These are phyloP conservation scores for Gallirallus australis DNA, from an alignment of 2,797 vertebrate species.

Conservation along the genomic window DNA sequence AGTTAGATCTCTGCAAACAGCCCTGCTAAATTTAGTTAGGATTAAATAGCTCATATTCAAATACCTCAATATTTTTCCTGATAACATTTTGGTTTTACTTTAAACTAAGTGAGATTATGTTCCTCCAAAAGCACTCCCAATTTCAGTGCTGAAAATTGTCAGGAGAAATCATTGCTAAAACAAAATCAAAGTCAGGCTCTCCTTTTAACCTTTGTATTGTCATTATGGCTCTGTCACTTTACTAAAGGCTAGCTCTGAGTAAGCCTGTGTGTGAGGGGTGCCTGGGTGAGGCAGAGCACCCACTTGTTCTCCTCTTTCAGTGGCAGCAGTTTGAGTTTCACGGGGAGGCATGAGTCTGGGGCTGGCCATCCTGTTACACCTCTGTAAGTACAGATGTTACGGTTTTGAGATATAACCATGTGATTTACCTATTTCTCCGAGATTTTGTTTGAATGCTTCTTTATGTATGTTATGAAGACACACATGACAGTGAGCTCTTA, in stretches of 20 bases:
- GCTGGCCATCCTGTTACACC: constrained; percentile 52
- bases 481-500: not conserved
- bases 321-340: not conserved
- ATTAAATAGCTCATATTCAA: not conserved
- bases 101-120: not conserved
- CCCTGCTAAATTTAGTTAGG: not conserved
- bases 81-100: not conserved
- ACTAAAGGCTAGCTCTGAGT: not conserved
- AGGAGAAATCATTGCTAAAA: not conserved
- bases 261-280: not conserved
- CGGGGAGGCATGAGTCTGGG: constrained; percentile 53
- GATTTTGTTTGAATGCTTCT: not conserved
- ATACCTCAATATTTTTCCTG: not conserved
- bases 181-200: not conserved
- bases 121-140: not conserved
- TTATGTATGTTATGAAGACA: not conserved
- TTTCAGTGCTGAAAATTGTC: not conserved
- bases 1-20: not conserved
- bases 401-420: not conserved
- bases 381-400: constrained; percentile 68
- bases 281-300: not conserved
- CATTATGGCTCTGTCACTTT: not conserved
- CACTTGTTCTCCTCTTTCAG: constrained; percentile 11
- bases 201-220: not conserved
- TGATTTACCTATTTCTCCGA: not conserved